Evolutionary conservation across 2,113 vertebrate species (phyloP).

Genomic region (Bucco capensis): DNA sequence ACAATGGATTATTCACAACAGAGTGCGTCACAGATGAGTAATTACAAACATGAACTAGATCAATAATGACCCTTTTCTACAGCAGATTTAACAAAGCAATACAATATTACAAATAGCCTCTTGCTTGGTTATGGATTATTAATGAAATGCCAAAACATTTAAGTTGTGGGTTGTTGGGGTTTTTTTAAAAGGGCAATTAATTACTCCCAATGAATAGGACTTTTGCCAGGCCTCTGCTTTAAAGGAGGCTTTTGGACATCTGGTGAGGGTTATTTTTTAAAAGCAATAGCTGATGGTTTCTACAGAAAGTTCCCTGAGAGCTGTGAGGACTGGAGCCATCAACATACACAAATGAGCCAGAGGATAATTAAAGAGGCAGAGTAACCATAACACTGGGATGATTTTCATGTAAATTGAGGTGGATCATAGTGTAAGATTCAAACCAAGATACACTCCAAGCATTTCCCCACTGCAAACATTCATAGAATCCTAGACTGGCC

Average conservation of each 20-base stretch:
- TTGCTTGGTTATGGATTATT: slow-evolving; percentile 13
- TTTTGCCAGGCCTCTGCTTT: background rate
- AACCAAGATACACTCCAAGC: background rate
- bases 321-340: background rate
- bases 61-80: slow-evolving; percentile 39
- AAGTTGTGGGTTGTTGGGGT: background rate
- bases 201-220: slow-evolving; percentile 24
- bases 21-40: slow-evolving; percentile 42
- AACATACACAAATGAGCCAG: background rate
- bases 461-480: background rate
- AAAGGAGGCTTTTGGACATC: slow-evolving; percentile 10
- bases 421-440: background rate
- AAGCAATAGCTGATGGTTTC: background rate
- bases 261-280: slow-evolving; percentile 27
- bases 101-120: slow-evolving; percentile 4
- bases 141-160: slow-evolving; percentile 47
- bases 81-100: slow-evolving; percentile 36
- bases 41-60: slow-evolving; percentile 50
- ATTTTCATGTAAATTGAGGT: background rate
- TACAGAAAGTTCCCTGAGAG: background rate
- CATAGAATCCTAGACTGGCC: no score
- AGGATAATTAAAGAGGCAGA: background rate
- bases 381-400: background rate
- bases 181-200: slow-evolving; percentile 46
- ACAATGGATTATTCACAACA: slow-evolving; percentile 55